Evolutionary conservation across 2,888 invertebrate species (phyloP), one percentile per base, ranked within the genome.

Genomic region (Laothoe populi): DNA sequence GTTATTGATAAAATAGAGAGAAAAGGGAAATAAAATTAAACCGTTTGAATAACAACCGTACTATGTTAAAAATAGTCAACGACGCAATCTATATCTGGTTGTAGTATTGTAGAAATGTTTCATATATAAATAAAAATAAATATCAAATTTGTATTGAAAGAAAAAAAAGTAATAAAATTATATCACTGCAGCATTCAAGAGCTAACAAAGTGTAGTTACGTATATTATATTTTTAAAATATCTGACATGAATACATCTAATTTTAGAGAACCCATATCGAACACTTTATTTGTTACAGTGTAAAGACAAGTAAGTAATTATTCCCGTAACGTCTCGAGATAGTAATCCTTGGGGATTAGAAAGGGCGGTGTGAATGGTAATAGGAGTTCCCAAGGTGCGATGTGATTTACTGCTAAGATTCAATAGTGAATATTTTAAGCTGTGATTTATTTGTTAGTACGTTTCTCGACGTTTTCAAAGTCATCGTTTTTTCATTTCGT

Each of bases 341-440:
- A 84, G 87, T 91, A 92, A 92, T 92, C 92, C 91, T 66, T 73
- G 65, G 81, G 91, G 91, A 92, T 93, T 92, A 90, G 87, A 84
- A 87, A 86, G 91, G 91, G 88, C 89, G 88, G 86, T 86, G 88
- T 87, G 90, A 89, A 91, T 90, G 88, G 90, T 91, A 92, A 90
- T 91, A 89, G 87, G 81, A 87, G 85, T 84, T 86, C 82, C 82
- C 84, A 85, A 86, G 88, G 85, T 87, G 90, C 83, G 91, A 88
- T 89, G 86, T 90, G 90, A 92, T 91, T 92, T 92, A 91, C 89
- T 84, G 88, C 89, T 85, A 86, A 88, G 86, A 89, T 90, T 91
- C 90, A 90, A 92, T 91, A 90, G 83, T 90, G 92, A 92, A 92
- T 91, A 91, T 90, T 91, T 91, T 88, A 92, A 86, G 83, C 82